These are phyloP conservation scores for Hirtodrosophila histrioides DNA, from an alignment of 2,888 invertebrate species.

Conservation along the genomic window DNA sequence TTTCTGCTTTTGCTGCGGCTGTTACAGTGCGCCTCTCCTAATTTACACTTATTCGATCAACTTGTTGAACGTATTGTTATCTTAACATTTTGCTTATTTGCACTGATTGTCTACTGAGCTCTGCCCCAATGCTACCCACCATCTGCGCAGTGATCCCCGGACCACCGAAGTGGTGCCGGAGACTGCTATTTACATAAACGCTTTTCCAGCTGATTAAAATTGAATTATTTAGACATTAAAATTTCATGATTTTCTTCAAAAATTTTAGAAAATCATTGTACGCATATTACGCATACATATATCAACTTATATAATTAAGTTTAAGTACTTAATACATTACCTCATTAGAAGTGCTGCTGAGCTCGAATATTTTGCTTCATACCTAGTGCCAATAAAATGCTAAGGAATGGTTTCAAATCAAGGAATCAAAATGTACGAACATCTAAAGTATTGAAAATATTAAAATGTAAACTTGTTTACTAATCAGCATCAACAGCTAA, in stretches of 20 bases:
- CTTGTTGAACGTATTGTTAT: constrained; percentile 66
- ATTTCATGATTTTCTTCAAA: constrained; percentile 33
- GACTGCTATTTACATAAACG: constrained; percentile 44
- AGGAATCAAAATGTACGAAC: no score
- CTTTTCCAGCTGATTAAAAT: constrained; percentile 39
- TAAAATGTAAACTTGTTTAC: no score
- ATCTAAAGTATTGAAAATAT: no score
- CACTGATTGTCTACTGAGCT: constrained; percentile 12
- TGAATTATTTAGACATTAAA: constrained; percentile 43
- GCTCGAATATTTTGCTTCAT: no score
- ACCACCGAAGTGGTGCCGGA: constrained; percentile 3
- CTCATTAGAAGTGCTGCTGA: no score
- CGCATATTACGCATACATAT: not conserved
- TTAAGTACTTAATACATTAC: no score
- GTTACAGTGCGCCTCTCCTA: constrained; percentile 34
- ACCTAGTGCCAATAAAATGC: no score
- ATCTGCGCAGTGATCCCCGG: not conserved
- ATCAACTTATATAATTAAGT: no score
- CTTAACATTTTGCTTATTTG: constrained; percentile 33
- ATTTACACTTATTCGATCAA: constrained; percentile 64
- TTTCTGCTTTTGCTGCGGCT: constrained; percentile 1
- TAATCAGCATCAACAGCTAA: no score
- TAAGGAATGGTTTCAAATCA: no score
- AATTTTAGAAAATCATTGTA: constrained; percentile 4
- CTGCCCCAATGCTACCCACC: not conserved